These are phyloP conservation scores for Lasioglossum marginatum DNA, from an alignment of 2,888 invertebrate species.

Conservation along the genomic window DNA sequence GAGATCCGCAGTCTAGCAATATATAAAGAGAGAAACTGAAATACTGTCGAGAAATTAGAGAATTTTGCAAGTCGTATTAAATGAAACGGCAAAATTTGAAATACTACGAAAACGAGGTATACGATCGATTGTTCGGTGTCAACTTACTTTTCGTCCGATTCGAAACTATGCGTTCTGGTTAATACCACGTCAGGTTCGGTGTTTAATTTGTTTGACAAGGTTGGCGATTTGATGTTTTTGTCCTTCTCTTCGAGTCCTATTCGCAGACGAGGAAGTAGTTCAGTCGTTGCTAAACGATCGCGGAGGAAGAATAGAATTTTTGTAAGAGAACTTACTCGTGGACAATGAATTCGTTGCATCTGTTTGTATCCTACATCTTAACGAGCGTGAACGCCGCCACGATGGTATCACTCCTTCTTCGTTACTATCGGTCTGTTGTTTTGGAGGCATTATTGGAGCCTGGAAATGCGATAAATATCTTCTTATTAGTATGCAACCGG, in stretches of 20 bases:
- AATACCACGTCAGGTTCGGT: slow-evolving; percentile 89
- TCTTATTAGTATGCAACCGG: no score
- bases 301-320: neutral
- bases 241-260: slow-evolving; percentile 84
- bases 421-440: slow-evolving; percentile 85
- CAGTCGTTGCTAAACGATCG: neutral
- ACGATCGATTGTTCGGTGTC: slow-evolving; percentile 4
- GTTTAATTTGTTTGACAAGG: slow-evolving; percentile 82
- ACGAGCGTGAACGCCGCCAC: slow-evolving; percentile 88
- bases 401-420: slow-evolving; percentile 87
- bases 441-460: slow-evolving; percentile 85
- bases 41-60: slow-evolving; percentile 25
- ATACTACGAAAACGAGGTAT: slow-evolving; percentile 18
- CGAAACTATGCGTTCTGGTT: slow-evolving; percentile 94
- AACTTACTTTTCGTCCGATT: slow-evolving; percentile 95
- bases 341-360: slow-evolving; percentile 86
- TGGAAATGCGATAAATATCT: slow-evolving; percentile 44
- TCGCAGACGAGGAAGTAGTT: neutral
- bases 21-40: neutral
- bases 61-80: slow-evolving; percentile 38
- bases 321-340: slow-evolving; percentile 76
- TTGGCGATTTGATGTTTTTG: slow-evolving; percentile 80
- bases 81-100: slow-evolving; percentile 43
- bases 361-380: slow-evolving; percentile 86
- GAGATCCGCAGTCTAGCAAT: slow-evolving; percentile 2